A percentile compares a stretch with the other conserved stretches of the same genome.
phyloP scores from a whole-genome alignment of 1,140 invertebrate genomes.

The Drosophila baimaii region DNA sequence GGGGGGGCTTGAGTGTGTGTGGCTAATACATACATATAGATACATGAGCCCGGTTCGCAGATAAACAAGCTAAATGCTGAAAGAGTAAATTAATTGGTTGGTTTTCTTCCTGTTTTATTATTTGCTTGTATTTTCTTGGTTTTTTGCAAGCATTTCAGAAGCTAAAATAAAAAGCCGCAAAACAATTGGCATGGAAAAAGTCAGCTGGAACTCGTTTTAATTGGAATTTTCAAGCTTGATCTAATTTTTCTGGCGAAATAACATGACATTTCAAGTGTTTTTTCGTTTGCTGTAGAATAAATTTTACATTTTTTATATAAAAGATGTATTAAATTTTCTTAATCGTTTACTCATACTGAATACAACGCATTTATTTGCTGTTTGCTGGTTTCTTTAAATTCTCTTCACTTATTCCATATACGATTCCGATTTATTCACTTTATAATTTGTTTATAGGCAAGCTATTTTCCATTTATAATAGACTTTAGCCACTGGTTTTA shows the following conservation, averaged over 20 bases:
- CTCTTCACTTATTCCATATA: background rate
- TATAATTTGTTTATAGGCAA: background rate
- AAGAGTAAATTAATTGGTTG: conserved; percentile 27
- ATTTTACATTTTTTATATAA: background rate
- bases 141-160: background rate
- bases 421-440: background rate
- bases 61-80: conserved; percentile 59
- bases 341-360: background rate
- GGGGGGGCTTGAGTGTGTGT: conserved; percentile 2
- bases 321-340: too few relatives aligned
- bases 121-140: background rate
- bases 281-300: background rate
- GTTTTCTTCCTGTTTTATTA: background rate
- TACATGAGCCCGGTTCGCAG: conserved; percentile 59
- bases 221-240: background rate
- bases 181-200: background rate
- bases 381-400: background rate
- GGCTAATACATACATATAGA: conserved; percentile 73
- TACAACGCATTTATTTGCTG: background rate
- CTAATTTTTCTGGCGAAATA: background rate
- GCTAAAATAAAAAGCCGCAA: conserved; percentile 6
- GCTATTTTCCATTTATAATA: background rate
- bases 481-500: background rate
- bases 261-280: background rate
- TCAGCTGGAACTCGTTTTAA: conserved; percentile 4